These are phyloP conservation scores for Pterobdella sp. DNA, from an alignment of 2,888 invertebrate genomes.

Conservation along the genomic window DNA sequence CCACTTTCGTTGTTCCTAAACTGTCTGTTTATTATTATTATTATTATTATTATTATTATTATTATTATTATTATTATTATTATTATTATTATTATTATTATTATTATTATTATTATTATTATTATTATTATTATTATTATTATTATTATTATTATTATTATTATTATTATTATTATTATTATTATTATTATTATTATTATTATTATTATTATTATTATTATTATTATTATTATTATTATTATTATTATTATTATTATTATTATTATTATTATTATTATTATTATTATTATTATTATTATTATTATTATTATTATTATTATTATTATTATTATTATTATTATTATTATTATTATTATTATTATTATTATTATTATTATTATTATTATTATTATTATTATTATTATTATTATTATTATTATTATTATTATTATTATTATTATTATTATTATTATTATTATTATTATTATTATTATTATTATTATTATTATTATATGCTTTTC, in stretches of 20 bases:
- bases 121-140: not conserved
- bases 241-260: too few relatives aligned
- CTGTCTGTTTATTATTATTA: too few relatives aligned
- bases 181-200: not conserved
- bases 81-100: conserved; percentile 17
- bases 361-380: too few relatives aligned
- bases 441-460: conserved; percentile 6
- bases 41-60: conserved; percentile 4
- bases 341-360: too few relatives aligned
- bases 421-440: conserved; percentile 4
- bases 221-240: conserved; percentile 16
- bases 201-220: conserved; percentile 15
- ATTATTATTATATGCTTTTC: not conserved
- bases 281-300: too few relatives aligned
- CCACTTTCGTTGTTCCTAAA: too few relatives aligned
- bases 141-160: not conserved
- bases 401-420: not conserved
- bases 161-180: conserved; percentile 13
- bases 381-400: too few relatives aligned
- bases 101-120: conserved; percentile 14
- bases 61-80: conserved; percentile 18
- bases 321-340: too few relatives aligned
- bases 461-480: conserved; percentile 3
- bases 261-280: too few relatives aligned
- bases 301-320: too few relatives aligned